A percentile compares a stretch with the other conserved stretches of the same genome.
Conservation (phyloP, 1,140 invertebrate species). For the Theocolax elegans region DNA sequence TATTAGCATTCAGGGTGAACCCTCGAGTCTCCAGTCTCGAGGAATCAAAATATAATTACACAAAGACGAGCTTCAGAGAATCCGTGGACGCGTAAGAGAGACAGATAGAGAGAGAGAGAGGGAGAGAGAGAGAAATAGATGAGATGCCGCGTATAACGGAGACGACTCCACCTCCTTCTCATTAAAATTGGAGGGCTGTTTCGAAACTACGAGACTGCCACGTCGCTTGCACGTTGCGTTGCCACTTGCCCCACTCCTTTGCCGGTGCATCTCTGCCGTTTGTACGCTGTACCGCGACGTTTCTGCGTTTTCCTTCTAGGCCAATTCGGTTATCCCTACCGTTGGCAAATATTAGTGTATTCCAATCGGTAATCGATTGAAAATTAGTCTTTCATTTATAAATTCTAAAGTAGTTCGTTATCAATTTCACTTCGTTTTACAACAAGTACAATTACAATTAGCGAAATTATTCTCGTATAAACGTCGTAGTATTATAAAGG, state of each 20-base stretch:
- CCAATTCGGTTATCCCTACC: too few relatives aligned
- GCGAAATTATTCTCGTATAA: too few relatives aligned
- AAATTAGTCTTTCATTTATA: too few relatives aligned
- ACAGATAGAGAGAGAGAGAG: neutral
- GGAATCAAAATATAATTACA: conserved; percentile 69
- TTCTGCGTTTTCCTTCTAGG: conserved; percentile 48
- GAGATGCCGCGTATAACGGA: conserved; percentile 31
- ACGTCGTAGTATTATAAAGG: too few relatives aligned
- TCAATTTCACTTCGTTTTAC: too few relatives aligned
- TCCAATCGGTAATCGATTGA: too few relatives aligned
- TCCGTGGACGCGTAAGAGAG: conserved; percentile 37
- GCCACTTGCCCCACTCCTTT: conserved; percentile 39
- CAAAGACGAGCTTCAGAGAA: conserved; percentile 59
- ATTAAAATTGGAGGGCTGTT: conserved; percentile 69
- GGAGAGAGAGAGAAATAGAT: conserved; percentile 59
- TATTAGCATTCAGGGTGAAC: conserved; percentile 61
- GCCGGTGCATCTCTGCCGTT: conserved; percentile 48
- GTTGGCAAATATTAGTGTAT: too few relatives aligned
- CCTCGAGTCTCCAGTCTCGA: conserved; percentile 48
- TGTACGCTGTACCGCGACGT: conserved; percentile 23
- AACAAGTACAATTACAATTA: too few relatives aligned
- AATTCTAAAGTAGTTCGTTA: too few relatives aligned
- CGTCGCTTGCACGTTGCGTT: conserved; percentile 59
- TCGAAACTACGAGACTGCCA: conserved; percentile 64
- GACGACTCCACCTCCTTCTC: conserved; percentile 54